phyloP scores from a whole-genome alignment of 1,140 invertebrate genomes.

The Liolophura sinensis region DNA sequence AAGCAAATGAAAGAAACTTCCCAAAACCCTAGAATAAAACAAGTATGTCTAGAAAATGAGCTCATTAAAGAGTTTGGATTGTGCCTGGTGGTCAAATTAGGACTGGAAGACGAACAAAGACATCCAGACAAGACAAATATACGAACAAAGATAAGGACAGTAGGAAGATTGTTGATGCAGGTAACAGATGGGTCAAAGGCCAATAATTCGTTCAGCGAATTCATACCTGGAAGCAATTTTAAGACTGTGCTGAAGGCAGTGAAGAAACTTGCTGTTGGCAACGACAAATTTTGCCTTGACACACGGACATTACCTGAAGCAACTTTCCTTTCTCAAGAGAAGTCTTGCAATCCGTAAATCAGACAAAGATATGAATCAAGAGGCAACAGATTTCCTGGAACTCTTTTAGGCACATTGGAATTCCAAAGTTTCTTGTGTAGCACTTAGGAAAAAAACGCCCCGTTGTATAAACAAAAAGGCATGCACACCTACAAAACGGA shows the following conservation, averaged over 20 bases:
- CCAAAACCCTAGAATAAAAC: background rate
- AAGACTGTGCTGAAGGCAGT: background rate
- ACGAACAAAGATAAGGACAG: background rate
- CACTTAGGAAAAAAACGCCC: too few species aligned
- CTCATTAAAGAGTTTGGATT: background rate
- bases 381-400: too few species aligned
- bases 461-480: too few species aligned
- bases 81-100: background rate
- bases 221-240: background rate
- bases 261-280: background rate
- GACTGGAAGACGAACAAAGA: background rate
- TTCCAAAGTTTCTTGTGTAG: too few species aligned
- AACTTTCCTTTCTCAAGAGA: too few species aligned
- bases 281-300: too few species aligned
- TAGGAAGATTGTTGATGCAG: slow-evolving; percentile 2
- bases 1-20: slow-evolving; percentile 4
- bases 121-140: background rate
- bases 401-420: too few species aligned
- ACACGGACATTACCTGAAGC: too few species aligned
- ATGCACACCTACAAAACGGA: too few species aligned
- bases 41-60: background rate
- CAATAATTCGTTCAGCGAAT: background rate
- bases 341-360: too few species aligned
- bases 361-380: too few species aligned
- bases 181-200: slow-evolving; percentile 6